phyloP scores from a whole-genome alignment of 2,888 invertebrate species.

The Azorinus chamasolen region DNA sequence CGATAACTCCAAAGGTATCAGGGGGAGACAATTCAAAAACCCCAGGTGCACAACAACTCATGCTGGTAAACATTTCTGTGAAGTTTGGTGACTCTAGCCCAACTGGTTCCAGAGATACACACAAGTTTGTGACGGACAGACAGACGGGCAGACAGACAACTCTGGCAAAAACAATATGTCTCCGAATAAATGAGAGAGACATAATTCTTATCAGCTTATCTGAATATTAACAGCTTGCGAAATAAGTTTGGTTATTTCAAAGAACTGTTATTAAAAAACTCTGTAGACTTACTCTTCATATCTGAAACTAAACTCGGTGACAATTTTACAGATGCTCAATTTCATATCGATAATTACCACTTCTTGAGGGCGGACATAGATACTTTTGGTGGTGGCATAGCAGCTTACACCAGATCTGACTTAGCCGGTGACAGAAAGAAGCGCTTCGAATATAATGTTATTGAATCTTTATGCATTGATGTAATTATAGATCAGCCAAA shows the following conservation, averaged over 20 bases:
- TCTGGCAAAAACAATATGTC: too few relatives aligned
- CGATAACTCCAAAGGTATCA: too few relatives aligned
- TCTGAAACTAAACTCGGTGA: too few relatives aligned
- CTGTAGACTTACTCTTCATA: conserved; percentile 29
- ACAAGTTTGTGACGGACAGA: too few relatives aligned
- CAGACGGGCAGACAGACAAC: too few relatives aligned
- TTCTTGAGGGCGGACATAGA: conserved; percentile 28
- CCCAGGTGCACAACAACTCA: too few relatives aligned
- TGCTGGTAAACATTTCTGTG: too few relatives aligned
- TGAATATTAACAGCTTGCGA: conserved; percentile 33
- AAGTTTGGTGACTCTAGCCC: too few relatives aligned
- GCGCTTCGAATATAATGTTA: conserved; percentile 22
- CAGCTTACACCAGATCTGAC: conserved; percentile 26
- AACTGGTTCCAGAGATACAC: too few relatives aligned
- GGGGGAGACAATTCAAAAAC: too few relatives aligned
- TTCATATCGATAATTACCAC: conserved; percentile 20
- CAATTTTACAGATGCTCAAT: conserved; percentile 39
- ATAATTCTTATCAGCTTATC: too few relatives aligned
- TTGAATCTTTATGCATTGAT: conserved; percentile 22
- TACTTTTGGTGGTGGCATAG: conserved; percentile 29
- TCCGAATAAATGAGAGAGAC: too few relatives aligned
- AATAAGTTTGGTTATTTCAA: conserved; percentile 22
- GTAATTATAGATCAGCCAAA: conserved; percentile 20
- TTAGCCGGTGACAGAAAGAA: conserved; percentile 29
- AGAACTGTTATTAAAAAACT: conserved; percentile 16